Conservation (phyloP, 2,888 invertebrate genomes). For the Ennomos erosarius region DNA sequence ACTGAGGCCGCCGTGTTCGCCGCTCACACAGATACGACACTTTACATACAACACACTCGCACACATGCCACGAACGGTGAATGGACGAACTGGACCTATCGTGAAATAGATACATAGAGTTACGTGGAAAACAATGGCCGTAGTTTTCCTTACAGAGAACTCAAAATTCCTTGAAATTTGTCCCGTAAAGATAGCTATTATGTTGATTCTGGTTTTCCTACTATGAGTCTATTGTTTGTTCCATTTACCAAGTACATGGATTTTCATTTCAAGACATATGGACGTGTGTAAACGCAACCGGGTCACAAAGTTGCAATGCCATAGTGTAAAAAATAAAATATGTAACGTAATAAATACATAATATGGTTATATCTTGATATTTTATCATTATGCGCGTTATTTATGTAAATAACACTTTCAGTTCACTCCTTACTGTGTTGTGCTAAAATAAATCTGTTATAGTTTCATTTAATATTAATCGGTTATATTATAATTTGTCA, state of each 20-base stretch:
- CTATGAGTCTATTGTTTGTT: constrained; percentile 7
- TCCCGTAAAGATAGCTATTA: too few species aligned
- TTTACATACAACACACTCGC: constrained; percentile 13
- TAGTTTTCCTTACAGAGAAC: too few species aligned
- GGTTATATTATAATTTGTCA: constrained; percentile 46
- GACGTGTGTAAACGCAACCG: constrained; percentile 62
- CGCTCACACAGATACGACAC: constrained; percentile 21
- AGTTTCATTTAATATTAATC: constrained; percentile 46
- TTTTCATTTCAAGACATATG: constrained; percentile 34
- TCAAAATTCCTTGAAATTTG: too few species aligned
- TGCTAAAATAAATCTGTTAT: constrained; percentile 39
- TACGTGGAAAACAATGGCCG: too few species aligned
- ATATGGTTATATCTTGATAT: constrained; percentile 70
- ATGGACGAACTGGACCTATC: too few species aligned
- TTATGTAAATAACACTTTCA: constrained; percentile 73
- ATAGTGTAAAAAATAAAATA: constrained; percentile 58
- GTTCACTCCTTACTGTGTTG: constrained; percentile 46
- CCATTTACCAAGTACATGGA: constrained; percentile 3
- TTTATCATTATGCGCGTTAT: constrained; percentile 71
- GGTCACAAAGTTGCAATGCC: constrained; percentile 82
- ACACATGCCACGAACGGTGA: neutral
- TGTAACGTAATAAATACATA: constrained; percentile 70
- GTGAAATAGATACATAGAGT: too few species aligned
- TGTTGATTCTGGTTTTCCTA: neutral
- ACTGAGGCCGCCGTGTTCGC: constrained; percentile 28